Evolutionary conservation across 2,113 vertebrate genomes (phyloP).

Genomic region (Patagioenas fasciata): DNA sequence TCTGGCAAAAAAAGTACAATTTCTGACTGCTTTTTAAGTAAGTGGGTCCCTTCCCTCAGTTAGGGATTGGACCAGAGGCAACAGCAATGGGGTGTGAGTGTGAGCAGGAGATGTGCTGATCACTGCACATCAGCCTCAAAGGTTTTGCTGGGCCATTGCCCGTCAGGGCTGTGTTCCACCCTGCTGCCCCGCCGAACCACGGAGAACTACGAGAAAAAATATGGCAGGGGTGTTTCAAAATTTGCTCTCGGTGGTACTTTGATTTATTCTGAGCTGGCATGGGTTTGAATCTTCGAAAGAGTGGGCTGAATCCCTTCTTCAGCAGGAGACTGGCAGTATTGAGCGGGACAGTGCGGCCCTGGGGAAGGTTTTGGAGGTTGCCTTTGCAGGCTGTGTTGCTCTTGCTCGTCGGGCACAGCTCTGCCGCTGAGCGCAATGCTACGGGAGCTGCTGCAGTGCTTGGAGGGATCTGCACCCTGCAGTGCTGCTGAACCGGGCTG

Average conservation of each 20-base stretch:
- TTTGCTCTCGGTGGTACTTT: background rate
- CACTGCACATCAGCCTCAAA: background rate
- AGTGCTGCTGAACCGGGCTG: too few species aligned
- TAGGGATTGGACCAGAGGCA: background rate
- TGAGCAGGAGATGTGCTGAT: background rate
- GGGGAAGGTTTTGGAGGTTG: too few species aligned
- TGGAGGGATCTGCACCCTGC: too few species aligned
- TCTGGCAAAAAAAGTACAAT: background rate
- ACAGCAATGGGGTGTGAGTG: fast-evolving
- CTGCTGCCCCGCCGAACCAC: background rate
- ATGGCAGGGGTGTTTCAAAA: background rate
- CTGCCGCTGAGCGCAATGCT: too few species aligned
- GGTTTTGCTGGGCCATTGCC: background rate
- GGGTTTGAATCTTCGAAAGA: too few species aligned
- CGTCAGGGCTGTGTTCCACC: background rate
- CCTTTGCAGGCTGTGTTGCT: too few species aligned
- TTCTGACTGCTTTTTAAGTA: background rate
- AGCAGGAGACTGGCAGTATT: too few species aligned
- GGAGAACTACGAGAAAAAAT: background rate
- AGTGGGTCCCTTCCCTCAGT: background rate
- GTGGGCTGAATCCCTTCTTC: too few species aligned
- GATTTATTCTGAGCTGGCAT: background rate
- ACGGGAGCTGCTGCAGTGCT: too few species aligned
- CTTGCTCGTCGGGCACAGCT: too few species aligned
- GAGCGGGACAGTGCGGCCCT: too few species aligned